phyloP scores from a whole-genome alignment of 2,113 vertebrate genomes.

The Podarcis raffonei region DNA sequence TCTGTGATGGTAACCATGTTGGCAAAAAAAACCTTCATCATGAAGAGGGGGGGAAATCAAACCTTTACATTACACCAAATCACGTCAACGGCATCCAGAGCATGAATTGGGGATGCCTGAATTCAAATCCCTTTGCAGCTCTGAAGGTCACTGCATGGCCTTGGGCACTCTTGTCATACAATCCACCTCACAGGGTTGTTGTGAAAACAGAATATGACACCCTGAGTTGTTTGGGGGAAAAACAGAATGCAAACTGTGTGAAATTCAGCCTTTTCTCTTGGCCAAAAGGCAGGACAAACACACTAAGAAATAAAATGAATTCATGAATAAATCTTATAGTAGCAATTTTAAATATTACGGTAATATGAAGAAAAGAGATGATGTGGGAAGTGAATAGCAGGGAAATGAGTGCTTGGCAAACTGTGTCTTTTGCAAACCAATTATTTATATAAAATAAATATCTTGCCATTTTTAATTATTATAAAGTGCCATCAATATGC shows the following conservation, averaged over 20 bases:
- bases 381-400: not conserved
- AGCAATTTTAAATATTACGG: not conserved
- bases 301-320: not conserved
- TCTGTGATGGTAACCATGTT: not conserved
- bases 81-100: not conserved
- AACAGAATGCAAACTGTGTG: not conserved
- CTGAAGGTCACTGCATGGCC: not conserved
- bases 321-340: not conserved
- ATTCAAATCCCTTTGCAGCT: not conserved
- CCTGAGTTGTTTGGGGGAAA: not conserved
- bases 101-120: not conserved
- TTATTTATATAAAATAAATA: not conserved
- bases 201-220: not conserved
- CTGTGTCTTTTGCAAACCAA: slow-evolving; percentile 20
- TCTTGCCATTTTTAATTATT: not conserved
- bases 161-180: not conserved
- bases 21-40: no score
- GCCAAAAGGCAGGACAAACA: not conserved
- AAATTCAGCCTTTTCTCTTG: not conserved
- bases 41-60: no score
- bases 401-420: slow-evolving; percentile 5
- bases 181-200: not conserved
- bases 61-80: not conserved
- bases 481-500: not conserved
- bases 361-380: not conserved